These are phyloP conservation scores for Drosophila nigromelanica DNA, from an alignment of 1,140 invertebrate species.

Conservation along the genomic window DNA sequence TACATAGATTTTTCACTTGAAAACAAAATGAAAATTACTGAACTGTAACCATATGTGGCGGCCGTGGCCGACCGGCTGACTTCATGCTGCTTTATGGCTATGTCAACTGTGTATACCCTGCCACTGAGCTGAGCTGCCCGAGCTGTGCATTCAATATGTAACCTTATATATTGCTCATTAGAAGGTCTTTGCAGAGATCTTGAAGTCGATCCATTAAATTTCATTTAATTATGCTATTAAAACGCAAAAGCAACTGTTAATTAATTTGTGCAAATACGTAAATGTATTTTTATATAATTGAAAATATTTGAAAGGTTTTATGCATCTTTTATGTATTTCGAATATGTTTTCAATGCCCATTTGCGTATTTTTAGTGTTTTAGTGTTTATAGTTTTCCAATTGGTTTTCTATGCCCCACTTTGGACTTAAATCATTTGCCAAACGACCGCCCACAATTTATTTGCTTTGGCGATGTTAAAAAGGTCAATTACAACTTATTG, in stretches of 20 bases:
- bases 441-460: constrained; percentile 55
- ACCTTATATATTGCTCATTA: constrained; percentile 2
- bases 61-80: constrained; percentile 25
- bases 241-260: constrained; percentile 35
- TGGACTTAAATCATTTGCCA: constrained; percentile 22
- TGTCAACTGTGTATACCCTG: constrained; percentile 49
- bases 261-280: constrained; percentile 57
- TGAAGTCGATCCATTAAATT: constrained; percentile 43
- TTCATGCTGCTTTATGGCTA: constrained; percentile 57
- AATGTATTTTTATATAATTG: constrained; percentile 16
- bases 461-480: constrained; percentile 45
- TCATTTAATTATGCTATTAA: constrained; percentile 61
- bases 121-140: neutral
- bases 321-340: constrained; percentile 22
- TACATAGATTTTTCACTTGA: constrained; percentile 62
- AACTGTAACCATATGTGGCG: constrained; percentile 77
- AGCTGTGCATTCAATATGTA: constrained; percentile 22
- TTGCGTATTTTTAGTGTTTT: neutral
- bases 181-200: constrained; percentile 17
- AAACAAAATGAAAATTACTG: constrained; percentile 75
- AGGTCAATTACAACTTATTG: constrained; percentile 80
- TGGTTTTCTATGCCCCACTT: constrained; percentile 14
- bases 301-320: constrained; percentile 26
- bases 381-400: constrained; percentile 19
- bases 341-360: constrained; percentile 29